Evolutionary conservation across 92 coral and sea anemone species (phyloP).

Genomic region (Epizoanthus scotinus): DNA sequence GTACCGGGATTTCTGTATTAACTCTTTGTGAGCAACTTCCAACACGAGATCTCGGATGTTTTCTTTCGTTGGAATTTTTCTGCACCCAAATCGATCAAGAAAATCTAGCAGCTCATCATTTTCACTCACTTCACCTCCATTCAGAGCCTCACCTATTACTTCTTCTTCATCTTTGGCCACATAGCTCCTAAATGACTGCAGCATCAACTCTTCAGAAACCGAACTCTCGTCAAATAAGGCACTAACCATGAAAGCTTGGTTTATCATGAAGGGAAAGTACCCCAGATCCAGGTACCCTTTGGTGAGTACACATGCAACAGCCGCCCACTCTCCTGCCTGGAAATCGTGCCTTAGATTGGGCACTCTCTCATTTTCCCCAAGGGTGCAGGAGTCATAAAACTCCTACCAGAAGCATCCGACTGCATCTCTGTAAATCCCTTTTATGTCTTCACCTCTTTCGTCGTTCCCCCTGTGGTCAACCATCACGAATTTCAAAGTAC

Average conservation of each 20-base stretch:
- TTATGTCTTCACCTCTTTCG: conserved; percentile 28
- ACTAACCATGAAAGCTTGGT: conserved; percentile 34
- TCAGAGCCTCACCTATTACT: conserved; percentile 10
- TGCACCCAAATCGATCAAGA: conserved; percentile 41
- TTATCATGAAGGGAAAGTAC: conserved; percentile 34
- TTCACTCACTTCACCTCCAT: conserved; percentile 15
- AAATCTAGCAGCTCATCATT: conserved; percentile 27
- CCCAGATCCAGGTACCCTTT: conserved; percentile 41
- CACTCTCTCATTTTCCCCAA: conserved; percentile 28
- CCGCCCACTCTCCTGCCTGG: conserved; percentile 25
- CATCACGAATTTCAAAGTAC: conserved; percentile 33
- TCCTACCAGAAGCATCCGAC: conserved; percentile 25
- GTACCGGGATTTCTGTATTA: conserved; percentile 13
- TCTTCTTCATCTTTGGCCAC: conserved; percentile 35
- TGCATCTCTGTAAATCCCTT: conserved; percentile 34
- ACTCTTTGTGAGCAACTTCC: conserved; percentile 23
- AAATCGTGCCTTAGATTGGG: conserved; percentile 25
- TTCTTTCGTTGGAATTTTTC: conserved; percentile 31
- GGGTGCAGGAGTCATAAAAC: conserved; percentile 30
- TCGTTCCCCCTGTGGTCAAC: conserved; percentile 46
- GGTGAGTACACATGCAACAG: conserved; percentile 20
- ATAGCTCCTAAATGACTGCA: conserved; percentile 25
- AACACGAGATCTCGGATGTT: conserved; percentile 8
- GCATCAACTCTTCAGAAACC: conserved; percentile 11
- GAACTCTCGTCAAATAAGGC: conserved; percentile 34